Evolutionary conservation across 2,797 vertebrate genomes (phyloP), one percentile per base, ranked within the genome.

Genomic region (Toxotes lorentzi): DNA sequence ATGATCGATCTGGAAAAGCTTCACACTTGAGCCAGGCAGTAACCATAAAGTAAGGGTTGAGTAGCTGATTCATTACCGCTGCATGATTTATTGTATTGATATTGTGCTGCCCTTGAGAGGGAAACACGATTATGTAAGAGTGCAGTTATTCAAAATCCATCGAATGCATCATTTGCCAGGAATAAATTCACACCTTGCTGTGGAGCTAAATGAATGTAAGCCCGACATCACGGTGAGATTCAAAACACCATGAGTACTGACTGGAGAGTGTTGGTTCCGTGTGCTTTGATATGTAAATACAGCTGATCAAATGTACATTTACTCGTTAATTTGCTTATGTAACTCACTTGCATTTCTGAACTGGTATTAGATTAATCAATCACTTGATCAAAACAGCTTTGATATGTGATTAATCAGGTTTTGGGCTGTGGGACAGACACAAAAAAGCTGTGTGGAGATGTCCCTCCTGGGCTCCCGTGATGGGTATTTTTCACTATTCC

Each of bases 81-180:
- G 53, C 34, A 58, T 85, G 79, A 86, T 90, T 76, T 78, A 87
- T 88, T 90, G 75, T 73, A 79, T 85, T 83, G 88, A 90, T 90
- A 86, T 76, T 70, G 76, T 66, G 71, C 78, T 81, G 85, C 70
- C 81, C 78, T 75, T 66, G 79, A 88, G 78, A 89, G 76, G 41
- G 50, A 87, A 78, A 82, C 65, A 82, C 60, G 13, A 75, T 82
- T 78, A 84, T 74, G 79, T 68, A 83, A 88, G 69, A 78, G 68
- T 57, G 57, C 71, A 77, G 72, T 82, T 88, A 80, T 83, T 91
- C 77, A 27, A 81, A 88, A 87, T 91, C 87, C 56, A 86, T 72
- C 63, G 48, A 78, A 73, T 51, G 71, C 81, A 82, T 68, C 41
- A 72, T 81, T 85, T 86, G 58, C 43, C 71, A 67, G 74, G 62